Conservation (phyloP, 2,888 invertebrate species). For the Synanthedon vespiformis region DNA sequence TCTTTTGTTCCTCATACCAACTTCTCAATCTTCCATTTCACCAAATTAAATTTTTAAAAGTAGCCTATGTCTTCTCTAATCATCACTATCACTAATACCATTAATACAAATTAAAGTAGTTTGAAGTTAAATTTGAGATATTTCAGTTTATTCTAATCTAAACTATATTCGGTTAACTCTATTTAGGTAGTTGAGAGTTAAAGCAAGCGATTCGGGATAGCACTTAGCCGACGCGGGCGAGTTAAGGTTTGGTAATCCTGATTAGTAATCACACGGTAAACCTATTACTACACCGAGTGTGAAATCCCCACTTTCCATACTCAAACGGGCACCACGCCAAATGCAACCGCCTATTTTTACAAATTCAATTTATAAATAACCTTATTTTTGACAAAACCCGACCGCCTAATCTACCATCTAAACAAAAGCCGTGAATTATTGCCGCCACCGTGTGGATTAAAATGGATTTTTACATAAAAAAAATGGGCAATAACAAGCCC, state of each 20-base stretch:
- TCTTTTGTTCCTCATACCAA: too few relatives aligned
- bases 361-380: not conserved
- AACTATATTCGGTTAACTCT: not conserved
- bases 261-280: slow-evolving; percentile 42
- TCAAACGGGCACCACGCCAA: slow-evolving; percentile 10
- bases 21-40: too few relatives aligned
- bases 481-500: slow-evolving; percentile 46
- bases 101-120: too few relatives aligned
- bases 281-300: slow-evolving; percentile 38
- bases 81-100: too few relatives aligned
- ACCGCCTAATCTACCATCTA: slow-evolving; percentile 24
- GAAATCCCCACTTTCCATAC: slow-evolving; percentile 30
- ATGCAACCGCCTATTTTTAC: slow-evolving; percentile 10
- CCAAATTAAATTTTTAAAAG: too few relatives aligned
- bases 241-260: slow-evolving; percentile 26
- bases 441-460: slow-evolving; percentile 40
- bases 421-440: slow-evolving; percentile 49
- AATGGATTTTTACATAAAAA: slow-evolving; percentile 40
- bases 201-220: slow-evolving; percentile 4
- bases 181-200: not conserved
- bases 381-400: slow-evolving; percentile 27
- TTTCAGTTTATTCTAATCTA: too few relatives aligned
- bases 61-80: too few relatives aligned
- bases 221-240: slow-evolving; percentile 15
- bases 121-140: too few relatives aligned